Evolutionary conservation across 2,797 vertebrate species (phyloP), one percentile per base, ranked within the genome.

Genomic region (Pangasius mekongensis): DNA sequence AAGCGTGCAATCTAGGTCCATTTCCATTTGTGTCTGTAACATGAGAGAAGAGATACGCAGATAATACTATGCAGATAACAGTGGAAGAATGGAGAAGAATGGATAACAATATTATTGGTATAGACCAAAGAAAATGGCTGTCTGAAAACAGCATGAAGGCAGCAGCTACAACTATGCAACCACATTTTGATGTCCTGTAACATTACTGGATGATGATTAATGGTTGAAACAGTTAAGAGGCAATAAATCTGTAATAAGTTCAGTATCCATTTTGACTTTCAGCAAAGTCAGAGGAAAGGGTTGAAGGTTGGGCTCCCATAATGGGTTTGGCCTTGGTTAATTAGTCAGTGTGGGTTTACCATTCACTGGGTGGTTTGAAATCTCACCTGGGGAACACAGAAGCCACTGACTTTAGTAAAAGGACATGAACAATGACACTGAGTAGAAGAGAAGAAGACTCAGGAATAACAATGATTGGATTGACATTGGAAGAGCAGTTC

Each of bases 331-430:
- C 84, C 39, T 85, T 39, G 39, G 80, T 87, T 89, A 88, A 90
- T 90, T 89, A 88, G 88, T 77, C 87, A 85, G 22, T 71, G 67
- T 87, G 87, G 88, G 87, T 88, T 87, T 90, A 89, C 73, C 82
- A 54, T 87, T 84, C 86, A 80, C 5, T 80, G 78, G 71, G 85
- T 86, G 49, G 73, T 76, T 58, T 86, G 71, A 47, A 77, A 83
- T 85, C 89, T 87, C n/a, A 4, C 27, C 73, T 33, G 56, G 47
- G 81, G 86, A 84, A 43, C 86, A 83, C 87, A 74, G 78, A 86
- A 83, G 86, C 30, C 54, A 87, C 56, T 67, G 73, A 85, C 67
- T 83, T 86, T 66, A 66, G 47, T 83, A 89, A 62, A 80, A 87
- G 76, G 73, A 84, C 84, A 83, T 47, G 62, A 91, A 86, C 84